These are phyloP conservation scores for Eira barbara DNA, from an alignment of 2,113 vertebrate genomes.

Conservation along the genomic window DNA sequence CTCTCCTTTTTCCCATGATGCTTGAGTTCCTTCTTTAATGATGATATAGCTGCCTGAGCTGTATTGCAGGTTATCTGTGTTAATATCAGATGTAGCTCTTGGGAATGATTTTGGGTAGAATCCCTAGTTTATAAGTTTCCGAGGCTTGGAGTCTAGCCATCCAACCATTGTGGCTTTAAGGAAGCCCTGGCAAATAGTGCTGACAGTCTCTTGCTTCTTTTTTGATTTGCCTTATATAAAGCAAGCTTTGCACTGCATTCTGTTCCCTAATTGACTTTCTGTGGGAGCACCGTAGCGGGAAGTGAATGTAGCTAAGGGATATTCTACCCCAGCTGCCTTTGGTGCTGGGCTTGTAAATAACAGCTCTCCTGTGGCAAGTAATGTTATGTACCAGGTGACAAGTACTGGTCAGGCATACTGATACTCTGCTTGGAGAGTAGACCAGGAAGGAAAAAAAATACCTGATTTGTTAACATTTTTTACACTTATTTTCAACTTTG, in stretches of 20 bases:
- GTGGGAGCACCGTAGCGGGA: background rate
- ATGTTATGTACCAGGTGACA: constrained; percentile 1
- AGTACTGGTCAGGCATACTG: background rate
- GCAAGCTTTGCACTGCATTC: background rate
- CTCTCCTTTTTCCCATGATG: background rate
- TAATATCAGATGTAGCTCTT: background rate
- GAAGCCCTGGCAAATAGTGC: background rate
- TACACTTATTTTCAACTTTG: constrained; percentile 26
- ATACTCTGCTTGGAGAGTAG: background rate
- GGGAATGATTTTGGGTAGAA: constrained; percentile 15
- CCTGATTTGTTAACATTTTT: background rate
- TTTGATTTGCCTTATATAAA: background rate
- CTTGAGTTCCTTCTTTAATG: background rate
- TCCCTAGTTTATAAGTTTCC: background rate
- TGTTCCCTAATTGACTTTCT: background rate
- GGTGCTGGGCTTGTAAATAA: constrained; percentile 35
- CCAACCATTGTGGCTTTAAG: background rate
- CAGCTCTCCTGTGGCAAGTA: background rate
- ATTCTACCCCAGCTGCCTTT: background rate
- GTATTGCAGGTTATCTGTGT: background rate
- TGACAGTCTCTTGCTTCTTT: background rate
- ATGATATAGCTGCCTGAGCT: background rate
- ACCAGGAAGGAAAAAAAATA: background rate
- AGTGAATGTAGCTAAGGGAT: background rate
- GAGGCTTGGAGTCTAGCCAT: background rate